Evolutionary conservation across 2,113 vertebrate genomes (phyloP).

Genomic region (Aptenodytes patagonicus): DNA sequence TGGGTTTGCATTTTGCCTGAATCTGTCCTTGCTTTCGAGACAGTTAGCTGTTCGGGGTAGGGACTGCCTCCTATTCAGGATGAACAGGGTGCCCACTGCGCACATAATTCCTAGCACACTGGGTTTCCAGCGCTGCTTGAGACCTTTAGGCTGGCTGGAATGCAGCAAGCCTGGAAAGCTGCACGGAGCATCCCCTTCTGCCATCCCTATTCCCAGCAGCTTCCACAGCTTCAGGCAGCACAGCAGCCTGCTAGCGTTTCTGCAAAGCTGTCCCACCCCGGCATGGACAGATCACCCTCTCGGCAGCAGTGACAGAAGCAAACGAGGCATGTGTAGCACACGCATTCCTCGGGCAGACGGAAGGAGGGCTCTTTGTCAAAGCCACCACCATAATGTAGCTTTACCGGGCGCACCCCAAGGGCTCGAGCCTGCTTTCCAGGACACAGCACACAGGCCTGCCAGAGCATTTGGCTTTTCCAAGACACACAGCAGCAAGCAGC

Average conservation of each 20-base stretch:
- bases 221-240: background rate
- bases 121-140: background rate
- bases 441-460: background rate
- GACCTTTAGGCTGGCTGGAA: conserved; percentile 16
- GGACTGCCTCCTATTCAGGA: background rate
- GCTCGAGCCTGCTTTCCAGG: conserved; percentile 29
- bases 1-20: background rate
- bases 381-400: background rate
- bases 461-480: conserved; percentile 1
- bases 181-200: background rate
- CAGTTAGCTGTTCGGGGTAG: background rate
- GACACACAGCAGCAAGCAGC: background rate
- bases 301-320: background rate
- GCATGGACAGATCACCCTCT: background rate
- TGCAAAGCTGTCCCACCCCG: background rate
- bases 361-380: background rate
- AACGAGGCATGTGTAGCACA: background rate
- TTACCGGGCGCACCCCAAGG: background rate
- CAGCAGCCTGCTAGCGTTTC: background rate
- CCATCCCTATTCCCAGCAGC: background rate
- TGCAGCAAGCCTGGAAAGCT: background rate
- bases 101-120: background rate
- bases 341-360: background rate
- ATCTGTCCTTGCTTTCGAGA: conserved; percentile 11
- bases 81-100: conserved; percentile 28